Percentiles rank a stretch among this genome's conserved stretches.
phyloP scores from a whole-genome alignment of 2,113 vertebrate species.

The Corythaeola cristata region DNA sequence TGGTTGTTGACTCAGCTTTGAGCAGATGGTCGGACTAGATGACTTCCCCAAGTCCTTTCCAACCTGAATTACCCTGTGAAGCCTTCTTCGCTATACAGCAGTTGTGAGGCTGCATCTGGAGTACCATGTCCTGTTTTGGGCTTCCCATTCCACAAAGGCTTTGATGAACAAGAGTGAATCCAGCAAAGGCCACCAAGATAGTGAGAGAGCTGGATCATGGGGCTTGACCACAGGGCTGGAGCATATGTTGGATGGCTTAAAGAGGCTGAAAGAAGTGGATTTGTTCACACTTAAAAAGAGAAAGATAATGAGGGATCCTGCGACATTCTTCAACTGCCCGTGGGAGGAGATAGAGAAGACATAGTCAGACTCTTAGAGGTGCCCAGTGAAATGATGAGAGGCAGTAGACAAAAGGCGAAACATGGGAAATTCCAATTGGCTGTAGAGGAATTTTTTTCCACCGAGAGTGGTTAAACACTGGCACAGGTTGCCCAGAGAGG shows the following conservation, averaged over 20 bases:
- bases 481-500: not conserved
- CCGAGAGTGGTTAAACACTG: not conserved
- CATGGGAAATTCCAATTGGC: not conserved
- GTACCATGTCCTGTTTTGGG: not conserved
- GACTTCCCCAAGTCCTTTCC: not conserved
- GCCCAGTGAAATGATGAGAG: not conserved
- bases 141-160: not conserved
- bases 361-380: not conserved
- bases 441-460: not conserved
- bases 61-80: not conserved
- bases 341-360: not conserved
- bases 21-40: not conserved
- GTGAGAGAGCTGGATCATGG: no score
- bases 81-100: not conserved
- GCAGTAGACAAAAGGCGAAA: not conserved
- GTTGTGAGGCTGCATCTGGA: not conserved
- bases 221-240: not conserved
- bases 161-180: not conserved
- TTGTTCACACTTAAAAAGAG: not conserved
- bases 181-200: not conserved
- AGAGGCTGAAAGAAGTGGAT: not conserved
- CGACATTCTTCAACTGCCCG: not conserved
- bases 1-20: not conserved
- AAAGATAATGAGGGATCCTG: not conserved
- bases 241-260: not conserved